Evolutionary conservation across 2,888 invertebrate species (phyloP).

Genomic region (Orthonychiurus folsomi): DNA sequence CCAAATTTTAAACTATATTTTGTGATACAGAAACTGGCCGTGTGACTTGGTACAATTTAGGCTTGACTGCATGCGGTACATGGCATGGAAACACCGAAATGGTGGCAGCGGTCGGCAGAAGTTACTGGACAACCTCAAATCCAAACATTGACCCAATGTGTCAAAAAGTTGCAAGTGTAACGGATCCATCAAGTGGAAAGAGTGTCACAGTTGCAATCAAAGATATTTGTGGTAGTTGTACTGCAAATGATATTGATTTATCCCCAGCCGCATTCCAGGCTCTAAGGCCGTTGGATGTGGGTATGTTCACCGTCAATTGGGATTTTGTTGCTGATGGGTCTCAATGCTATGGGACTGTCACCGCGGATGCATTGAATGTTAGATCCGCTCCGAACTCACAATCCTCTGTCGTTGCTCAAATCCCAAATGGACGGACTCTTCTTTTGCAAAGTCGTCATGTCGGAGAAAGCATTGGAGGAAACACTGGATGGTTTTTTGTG

Average conservation of each 20-base stretch:
- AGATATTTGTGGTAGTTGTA: constrained; percentile 13
- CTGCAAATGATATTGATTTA: constrained; percentile 14
- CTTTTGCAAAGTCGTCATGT: background rate
- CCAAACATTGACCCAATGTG: constrained; percentile 18
- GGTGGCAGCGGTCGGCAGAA: constrained; percentile 11
- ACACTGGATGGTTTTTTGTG: constrained; percentile 13
- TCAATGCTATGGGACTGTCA: constrained; percentile 13
- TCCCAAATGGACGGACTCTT: constrained; percentile 8
- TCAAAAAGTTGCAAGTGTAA: constrained; percentile 6
- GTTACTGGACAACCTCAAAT: constrained; percentile 14
- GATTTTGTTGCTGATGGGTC: constrained; percentile 7
- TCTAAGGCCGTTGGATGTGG: constrained; percentile 1
- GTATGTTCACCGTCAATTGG: constrained; percentile 12
- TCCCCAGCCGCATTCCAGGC: constrained; percentile 11
- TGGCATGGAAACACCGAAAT: background rate
- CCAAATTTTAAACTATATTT: no score
- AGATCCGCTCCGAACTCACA: constrained; percentile 8
- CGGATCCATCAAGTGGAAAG: constrained; percentile 9
- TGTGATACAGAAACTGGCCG: background rate
- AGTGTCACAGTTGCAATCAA: constrained; percentile 1
- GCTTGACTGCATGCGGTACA: background rate
- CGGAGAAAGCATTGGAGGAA: constrained; percentile 13
- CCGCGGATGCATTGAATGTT: constrained; percentile 14
- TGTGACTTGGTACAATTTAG: background rate
- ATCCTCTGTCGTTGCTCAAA: constrained; percentile 11